Evolutionary conservation across 2,888 invertebrate species (phyloP).

Genomic region (Limenitis arthemis): DNA sequence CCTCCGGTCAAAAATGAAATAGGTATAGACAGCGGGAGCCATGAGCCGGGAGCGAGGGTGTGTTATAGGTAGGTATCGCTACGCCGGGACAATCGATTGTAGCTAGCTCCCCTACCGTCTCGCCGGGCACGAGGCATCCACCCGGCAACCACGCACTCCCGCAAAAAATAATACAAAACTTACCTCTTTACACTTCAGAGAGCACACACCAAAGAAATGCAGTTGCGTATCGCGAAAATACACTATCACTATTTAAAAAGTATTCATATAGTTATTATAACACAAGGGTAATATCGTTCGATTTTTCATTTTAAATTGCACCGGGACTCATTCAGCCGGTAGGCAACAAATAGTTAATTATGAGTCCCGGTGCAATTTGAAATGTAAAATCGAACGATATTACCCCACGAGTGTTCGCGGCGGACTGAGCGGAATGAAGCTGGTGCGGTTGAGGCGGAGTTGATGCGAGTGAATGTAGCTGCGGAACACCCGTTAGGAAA

Average conservation of each 20-base stretch:
- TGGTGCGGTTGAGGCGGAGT: conserved; percentile 45
- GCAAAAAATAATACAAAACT: conserved; percentile 47
- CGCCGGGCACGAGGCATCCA: conserved; percentile 37
- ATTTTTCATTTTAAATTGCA: conserved; percentile 33
- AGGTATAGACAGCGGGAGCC: conserved; percentile 35
- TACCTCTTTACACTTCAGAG: conserved; percentile 62
- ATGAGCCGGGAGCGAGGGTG: conserved; percentile 47
- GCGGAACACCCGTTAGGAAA: conserved; percentile 39
- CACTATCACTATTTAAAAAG: conserved; percentile 53
- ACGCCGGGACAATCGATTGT: conserved; percentile 60
- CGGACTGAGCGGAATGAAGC: conserved; percentile 60
- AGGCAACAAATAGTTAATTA: conserved; percentile 16
- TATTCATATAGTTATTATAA: conserved; percentile 35
- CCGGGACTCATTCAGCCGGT: conserved; percentile 45
- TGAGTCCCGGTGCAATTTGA: conserved; percentile 39
- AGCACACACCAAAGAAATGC: conserved; percentile 56
- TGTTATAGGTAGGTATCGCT: conserved; percentile 32
- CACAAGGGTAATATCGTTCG: conserved; percentile 43
- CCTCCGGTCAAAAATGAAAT: conserved; percentile 39
- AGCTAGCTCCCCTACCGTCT: conserved; percentile 48
- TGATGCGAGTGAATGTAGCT: conserved; percentile 54
- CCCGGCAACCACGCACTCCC: conserved; percentile 27
- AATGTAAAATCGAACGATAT: conserved; percentile 30
- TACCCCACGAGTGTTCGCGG: conserved; percentile 59
- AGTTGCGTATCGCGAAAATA: conserved; percentile 59